Evolutionary conservation across 2,797 vertebrate genomes (phyloP), one percentile per base, ranked within the genome.

Genomic region (Hafferia zeledoni): DNA sequence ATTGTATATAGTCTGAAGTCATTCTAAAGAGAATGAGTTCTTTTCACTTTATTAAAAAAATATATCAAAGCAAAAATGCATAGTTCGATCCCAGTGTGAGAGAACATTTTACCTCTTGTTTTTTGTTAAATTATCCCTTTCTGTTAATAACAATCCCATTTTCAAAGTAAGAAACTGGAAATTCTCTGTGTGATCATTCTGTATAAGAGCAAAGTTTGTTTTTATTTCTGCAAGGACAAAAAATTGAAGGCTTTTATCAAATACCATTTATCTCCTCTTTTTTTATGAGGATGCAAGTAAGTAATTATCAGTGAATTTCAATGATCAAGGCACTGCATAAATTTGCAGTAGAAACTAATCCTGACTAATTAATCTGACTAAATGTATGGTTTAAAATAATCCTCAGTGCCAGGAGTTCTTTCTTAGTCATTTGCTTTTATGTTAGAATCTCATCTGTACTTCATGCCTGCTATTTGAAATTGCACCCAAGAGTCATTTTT

Each of bases 271-370:
- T 93, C 61, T 95, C 30, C 41, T 90, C 59, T 89, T 81, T 77
- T 77, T 86, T 35, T 57, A 85, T 93, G 69, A 89, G 43, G 81
- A 90, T 89, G 70, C 88, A 96, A 95, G 96, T 85, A 90, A 90
- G 77, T 68, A 95, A 97, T 97, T 96, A 94, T 95, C 90, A 89
- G 92, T 89, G 85, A 94, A 94, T 57, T 89, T 95, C 89, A 83
- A 10, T 94, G 90, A 91, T 96, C 92, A 95, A 93, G 83, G 81
- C 50, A 8, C 63, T 80, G 82, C 59, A 80, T 91, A 93, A 78
- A 94, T 96, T 52, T 43, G 50, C 68, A 59, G 75, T 59, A 92
- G 89, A 95, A 95, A 83, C 37, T 47, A 49, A 95, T 94, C 77
- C 84, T 91, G 83, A 89, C 86, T 94, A 94, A 92, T 96, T 95